Evolutionary conservation across 1,140 invertebrate species (phyloP).

Genomic region (Planococcus citri): DNA sequence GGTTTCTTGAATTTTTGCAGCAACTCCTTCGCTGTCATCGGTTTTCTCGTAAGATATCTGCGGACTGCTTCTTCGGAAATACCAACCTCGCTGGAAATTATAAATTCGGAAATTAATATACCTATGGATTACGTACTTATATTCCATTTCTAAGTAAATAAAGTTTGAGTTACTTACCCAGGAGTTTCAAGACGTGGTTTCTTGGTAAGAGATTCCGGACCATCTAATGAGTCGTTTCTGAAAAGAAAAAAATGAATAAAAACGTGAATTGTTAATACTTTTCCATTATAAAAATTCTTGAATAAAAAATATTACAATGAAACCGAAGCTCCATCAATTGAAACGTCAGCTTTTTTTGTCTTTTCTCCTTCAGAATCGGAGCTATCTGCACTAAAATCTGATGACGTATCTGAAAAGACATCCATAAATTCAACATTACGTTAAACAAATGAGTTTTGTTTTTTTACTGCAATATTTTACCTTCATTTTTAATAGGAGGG

Average conservation of each 20-base stretch:
- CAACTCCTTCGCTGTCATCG: slow-evolving; percentile 90
- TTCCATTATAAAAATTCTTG: not conserved
- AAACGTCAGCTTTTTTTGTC: slow-evolving; percentile 29
- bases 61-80: slow-evolving; percentile 89
- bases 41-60: slow-evolving; percentile 83
- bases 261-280: not conserved
- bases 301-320: not conserved
- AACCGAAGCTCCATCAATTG: not conserved
- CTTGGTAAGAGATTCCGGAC: slow-evolving; percentile 25
- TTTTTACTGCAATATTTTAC: no score
- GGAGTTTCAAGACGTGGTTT: slow-evolving; percentile 27
- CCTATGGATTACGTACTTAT: not conserved
- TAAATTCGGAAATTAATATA: not conserved
- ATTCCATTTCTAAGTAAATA: not conserved
- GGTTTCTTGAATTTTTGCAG: slow-evolving; percentile 91
- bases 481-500: slow-evolving; percentile 10
- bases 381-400: slow-evolving; percentile 56
- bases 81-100: slow-evolving; percentile 46
- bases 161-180: not conserved
- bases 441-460: not conserved
- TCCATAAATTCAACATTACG: not conserved
- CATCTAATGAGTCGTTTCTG: not conserved
- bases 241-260: not conserved
- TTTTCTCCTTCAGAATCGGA: slow-evolving; percentile 48
- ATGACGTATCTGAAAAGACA: slow-evolving; percentile 44